Evolutionary conservation across 1,140 invertebrate species (phyloP), one percentile per base, ranked within the genome.

Genomic region (Tigriopus japonicus): DNA sequence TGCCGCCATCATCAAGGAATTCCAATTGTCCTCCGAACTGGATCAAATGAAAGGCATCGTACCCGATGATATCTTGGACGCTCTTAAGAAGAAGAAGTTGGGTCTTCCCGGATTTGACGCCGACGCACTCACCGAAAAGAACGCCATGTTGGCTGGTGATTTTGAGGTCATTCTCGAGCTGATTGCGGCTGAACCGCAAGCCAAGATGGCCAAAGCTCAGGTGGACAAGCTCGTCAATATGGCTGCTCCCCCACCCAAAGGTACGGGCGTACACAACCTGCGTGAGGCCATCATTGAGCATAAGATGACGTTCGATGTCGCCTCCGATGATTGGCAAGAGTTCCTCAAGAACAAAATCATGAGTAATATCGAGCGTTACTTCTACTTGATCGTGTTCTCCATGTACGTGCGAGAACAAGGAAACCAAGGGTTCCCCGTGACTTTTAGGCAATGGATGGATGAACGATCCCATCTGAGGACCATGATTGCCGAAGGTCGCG

Each of bases 1-100:
- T n/a, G 59, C 59, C 17, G 51, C 49, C 28, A 14, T 61, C 17
- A 41, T 61, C 6, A 61, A 61, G 28, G 59, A 61, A 52, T 54
- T 61, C n/a, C 59, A 61, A 24, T 40, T 61, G 13, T 49, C 49
- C n/a, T 23, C 24, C 14, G 59, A 61, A 24, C 15, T 61, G 10
- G 40, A 61, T 7, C 21, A 49, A n/a, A 61, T 61, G 59, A 56
- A 51, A 40, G 59, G 59, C 12, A 61, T 61, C 17, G 59, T 61
- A 13, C 59, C 59, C 19, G 59, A 61, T 40, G 59, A 61, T 35
- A 61, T 61, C 28, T 40, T 61, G 45, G 59, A 61, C 14, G 59
- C 59, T 19, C 45, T 61, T 12, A 61, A 61, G 59, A 61, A 61
- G 59, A 61, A 61, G 49, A 61, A 61, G 28, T 19, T 61, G 59